Base-by-base conservation (phyloP, 2,113 vertebrate genomes). In the Rhynchopsitta pachyrhyncha region DNA sequence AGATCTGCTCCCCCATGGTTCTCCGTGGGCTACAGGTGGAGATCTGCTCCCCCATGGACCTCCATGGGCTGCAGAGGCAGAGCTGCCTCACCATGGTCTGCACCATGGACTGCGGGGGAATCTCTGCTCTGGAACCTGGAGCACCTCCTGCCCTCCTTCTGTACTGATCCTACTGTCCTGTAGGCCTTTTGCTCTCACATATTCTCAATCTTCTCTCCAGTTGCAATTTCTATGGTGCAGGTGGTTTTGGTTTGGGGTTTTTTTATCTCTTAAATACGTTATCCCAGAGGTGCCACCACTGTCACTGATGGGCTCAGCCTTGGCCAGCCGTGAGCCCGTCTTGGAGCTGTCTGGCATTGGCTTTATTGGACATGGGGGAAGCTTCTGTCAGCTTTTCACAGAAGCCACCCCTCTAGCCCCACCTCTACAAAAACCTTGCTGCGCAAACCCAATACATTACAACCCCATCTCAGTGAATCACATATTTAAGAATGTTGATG, bases 301-400 rank as follows among this genome's bases (percentile, higher is more conserved):
- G 0, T 29, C 1, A 1, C 15, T 49, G 24, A 27, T 35, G n/a
- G 44, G 10, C 28, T 49, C 7, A 1, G 49, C 41, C 50, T 64
- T 42, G 49, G 13, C 57, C 47, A 63, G 15, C 2, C 1, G 42
- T 0, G 1, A 35, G 16, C 64, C 41, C 6, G 1, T 64, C 24
- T 46, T 55, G 57, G 42, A 80, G 57, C 29, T 6, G 9, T 6
- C 11, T 80, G 67, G 10, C 50, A 20, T 25, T 64, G 41, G 19
- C 13, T 57, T 17, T 47, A 6, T 64, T 1, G 0, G 37, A 27
- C 35, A 6, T 5, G 7, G 13, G 23, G 7, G 16, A 55, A 64
- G 27, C 50, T 74, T 64, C 47, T 14, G 25, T 27, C 31, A 42
- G 20, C 31, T 78, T 62, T 46, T 69, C 31, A 41, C 17, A 57